phyloP scores from a whole-genome alignment of 2,797 vertebrate species.

The Uromys caudimaculatus region DNA sequence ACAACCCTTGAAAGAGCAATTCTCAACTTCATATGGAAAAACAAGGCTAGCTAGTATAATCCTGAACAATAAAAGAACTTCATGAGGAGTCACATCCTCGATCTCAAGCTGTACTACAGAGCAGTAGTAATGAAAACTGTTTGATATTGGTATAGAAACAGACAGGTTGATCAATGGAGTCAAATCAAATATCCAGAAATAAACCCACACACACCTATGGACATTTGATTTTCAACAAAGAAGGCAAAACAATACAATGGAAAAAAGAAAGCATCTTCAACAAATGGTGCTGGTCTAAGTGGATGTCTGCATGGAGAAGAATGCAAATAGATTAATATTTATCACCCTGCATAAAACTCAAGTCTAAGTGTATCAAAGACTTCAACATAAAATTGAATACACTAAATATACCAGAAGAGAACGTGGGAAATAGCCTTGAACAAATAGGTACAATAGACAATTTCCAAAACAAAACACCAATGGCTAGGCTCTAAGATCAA shows the following conservation, averaged over 20 bases:
- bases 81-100: neutral
- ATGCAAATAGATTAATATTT: neutral
- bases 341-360: neutral
- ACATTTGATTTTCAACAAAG: neutral
- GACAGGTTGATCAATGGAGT: neutral
- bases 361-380: neutral
- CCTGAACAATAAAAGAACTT: neutral
- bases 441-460: neutral
- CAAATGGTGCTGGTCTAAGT: neutral
- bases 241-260: neutral
- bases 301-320: neutral
- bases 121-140: neutral
- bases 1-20: neutral
- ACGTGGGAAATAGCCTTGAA: neutral
- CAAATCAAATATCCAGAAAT: neutral
- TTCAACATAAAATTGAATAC: neutral
- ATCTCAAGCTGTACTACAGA: neutral
- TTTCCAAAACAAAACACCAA: neutral
- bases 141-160: neutral
- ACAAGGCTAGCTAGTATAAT: neutral
- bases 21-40: neutral
- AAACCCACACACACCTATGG: neutral
- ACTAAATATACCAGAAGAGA: neutral
- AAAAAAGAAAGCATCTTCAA: neutral
- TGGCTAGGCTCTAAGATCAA: neutral